phyloP scores from a whole-genome alignment of 2,888 invertebrate species.

The Ichneumoninae sp. region DNA sequence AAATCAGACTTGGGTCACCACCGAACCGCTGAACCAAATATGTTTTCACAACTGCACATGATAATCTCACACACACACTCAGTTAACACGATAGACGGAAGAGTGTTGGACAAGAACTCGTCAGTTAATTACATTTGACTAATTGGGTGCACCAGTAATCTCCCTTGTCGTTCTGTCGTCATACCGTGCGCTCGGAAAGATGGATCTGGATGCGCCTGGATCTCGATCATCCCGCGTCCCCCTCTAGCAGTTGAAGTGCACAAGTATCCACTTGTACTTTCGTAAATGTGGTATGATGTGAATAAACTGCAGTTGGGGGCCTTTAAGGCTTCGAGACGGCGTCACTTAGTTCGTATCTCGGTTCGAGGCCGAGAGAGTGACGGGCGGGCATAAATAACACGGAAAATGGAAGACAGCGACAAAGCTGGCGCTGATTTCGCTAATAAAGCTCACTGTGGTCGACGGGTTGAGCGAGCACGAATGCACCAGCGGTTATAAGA shows the following conservation, averaged over 20 bases:
- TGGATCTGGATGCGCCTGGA: conserved; percentile 37
- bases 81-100: background rate
- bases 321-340: conserved; percentile 49
- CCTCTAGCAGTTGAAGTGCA: background rate
- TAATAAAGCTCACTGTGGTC: conserved; percentile 71
- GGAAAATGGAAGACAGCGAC: conserved; percentile 79
- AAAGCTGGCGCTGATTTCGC: conserved; percentile 80
- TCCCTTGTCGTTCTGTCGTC: conserved; percentile 31
- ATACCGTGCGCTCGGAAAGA: conserved; percentile 8
- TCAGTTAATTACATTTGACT: conserved; percentile 30
- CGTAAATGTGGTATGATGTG: conserved; percentile 8
- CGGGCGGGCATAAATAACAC: conserved; percentile 77
- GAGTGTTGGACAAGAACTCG: conserved; percentile 18
- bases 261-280: background rate
- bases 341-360: conserved; percentile 47
- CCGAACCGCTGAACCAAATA: background rate
- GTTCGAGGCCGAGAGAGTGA: conserved; percentile 62
- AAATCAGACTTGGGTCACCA: background rate
- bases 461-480: conserved; percentile 43
- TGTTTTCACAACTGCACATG: background rate
- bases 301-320: conserved; percentile 4
- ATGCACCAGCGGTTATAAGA: conserved; percentile 1
- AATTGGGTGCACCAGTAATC: conserved; percentile 26
- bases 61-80: background rate
- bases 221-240: conserved; percentile 29